Evolutionary conservation across 2,113 vertebrate genomes (phyloP).

Genomic region (Pithys albifrons): DNA sequence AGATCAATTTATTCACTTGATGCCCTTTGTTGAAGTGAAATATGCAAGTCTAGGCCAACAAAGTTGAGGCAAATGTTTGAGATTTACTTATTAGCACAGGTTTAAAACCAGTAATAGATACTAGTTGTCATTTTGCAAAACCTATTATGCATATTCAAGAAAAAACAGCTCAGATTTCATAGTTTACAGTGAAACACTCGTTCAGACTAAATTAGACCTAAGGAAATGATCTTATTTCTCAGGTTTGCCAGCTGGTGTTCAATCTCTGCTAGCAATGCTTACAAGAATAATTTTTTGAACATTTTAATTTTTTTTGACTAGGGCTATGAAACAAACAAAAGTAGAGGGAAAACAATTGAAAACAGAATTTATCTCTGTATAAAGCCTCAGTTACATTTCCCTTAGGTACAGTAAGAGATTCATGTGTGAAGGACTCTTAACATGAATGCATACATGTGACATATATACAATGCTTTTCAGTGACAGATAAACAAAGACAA

Average conservation of each 20-base stretch:
- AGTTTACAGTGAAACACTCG: neutral
- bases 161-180: neutral
- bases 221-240: neutral
- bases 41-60: neutral
- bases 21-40: neutral
- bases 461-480: neutral
- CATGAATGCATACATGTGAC: neutral
- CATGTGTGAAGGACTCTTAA: neutral
- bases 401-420: neutral
- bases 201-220: neutral
- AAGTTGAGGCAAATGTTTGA: neutral
- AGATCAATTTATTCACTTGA: neutral
- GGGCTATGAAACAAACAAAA: neutral
- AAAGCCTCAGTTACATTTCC: neutral
- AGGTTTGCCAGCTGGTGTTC: neutral
- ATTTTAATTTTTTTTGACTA: neutral
- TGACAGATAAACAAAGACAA: neutral
- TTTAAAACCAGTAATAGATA: neutral
- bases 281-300: neutral
- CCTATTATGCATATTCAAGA: neutral
- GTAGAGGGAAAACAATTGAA: neutral
- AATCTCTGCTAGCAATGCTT: neutral
- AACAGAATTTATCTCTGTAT: neutral
- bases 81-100: neutral
- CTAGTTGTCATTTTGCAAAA: neutral